Base-by-base conservation (phyloP, 2,888 invertebrate genomes). In the Meiosimyza decipiens region DNA sequence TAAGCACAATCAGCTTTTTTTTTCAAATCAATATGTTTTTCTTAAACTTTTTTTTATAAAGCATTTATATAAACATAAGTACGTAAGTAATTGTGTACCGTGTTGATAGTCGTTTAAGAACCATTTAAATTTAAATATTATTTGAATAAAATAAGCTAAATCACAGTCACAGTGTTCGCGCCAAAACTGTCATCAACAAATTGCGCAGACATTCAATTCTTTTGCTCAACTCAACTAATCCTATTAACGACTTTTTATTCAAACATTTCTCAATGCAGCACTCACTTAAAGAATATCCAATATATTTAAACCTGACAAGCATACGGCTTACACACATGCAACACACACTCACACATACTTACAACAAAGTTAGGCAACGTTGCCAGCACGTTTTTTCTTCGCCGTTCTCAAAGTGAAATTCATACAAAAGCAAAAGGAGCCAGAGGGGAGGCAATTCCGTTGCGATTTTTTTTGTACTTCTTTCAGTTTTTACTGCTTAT, bases 311-410 rank as follows among this genome's bases (percentile, higher is more conserved):
- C 67, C 55, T 55, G 33, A 60, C 59, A 57, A 51, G 22, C 54
- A 55, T 64, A 64, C 63, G 65, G 72, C 15, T 28, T 16, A 71
- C 16, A 70, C 22, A 68, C 62, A 73, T 60, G 64, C 28, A 57
- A 69, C 69, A 3, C 57, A 33, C 47, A 49, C 49, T 66, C n/a
- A 11, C 16, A 62, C 28, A 62, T 11, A 70, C 62, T 33, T 60
- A 47, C 49, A 4, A 62, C 2, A 15, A 40, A 40, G 40, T 40
- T 40, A 40, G 50, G n/a, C 40, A 47, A 22, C 16, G 47, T 13
- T 51, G 72, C 69, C 67, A 66, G 65, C 70, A 73, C 71, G 74
- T 66, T 67, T 73, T 73, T 69, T 63, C 28, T 15, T 49, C 33
- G 6, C 47, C 18, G 16, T 51, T 12, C 40, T 49, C 69, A 51